Conservation (phyloP, 2,888 invertebrate species). For the Apeira syringaria region DNA sequence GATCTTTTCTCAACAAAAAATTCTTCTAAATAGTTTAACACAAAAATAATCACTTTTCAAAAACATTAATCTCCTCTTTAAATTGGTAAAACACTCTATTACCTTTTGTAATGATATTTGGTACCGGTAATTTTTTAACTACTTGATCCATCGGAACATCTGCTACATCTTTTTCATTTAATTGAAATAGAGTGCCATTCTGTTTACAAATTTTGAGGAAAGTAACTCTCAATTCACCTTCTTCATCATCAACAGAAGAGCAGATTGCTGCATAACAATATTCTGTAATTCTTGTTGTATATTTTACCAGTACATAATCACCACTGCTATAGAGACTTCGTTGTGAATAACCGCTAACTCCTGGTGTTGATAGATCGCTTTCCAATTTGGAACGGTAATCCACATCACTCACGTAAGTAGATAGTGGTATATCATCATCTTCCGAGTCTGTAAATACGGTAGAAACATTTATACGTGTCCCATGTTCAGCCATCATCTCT, state of each 20-base stretch:
- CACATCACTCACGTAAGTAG: slow-evolving; percentile 9
- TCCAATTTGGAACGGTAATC: slow-evolving; percentile 11
- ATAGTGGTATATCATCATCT: slow-evolving; percentile 17
- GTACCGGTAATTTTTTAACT: slow-evolving; percentile 13
- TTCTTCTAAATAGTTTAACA: not conserved
- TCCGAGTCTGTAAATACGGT: slow-evolving; percentile 15
- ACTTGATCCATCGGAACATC: slow-evolving; percentile 31
- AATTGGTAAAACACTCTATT: slow-evolving; percentile 27
- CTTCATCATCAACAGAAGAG: slow-evolving; percentile 9
- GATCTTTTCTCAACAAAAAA: slow-evolving; percentile 3
- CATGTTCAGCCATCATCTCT: slow-evolving; percentile 4
- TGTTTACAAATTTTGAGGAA: slow-evolving; percentile 29
- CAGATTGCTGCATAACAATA: slow-evolving; percentile 29
- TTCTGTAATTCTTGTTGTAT: slow-evolving; percentile 17
- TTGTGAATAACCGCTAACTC: slow-evolving; percentile 18
- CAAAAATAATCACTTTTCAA: slow-evolving; percentile 12
- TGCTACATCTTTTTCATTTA: slow-evolving; percentile 30
- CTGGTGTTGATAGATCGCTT: slow-evolving; percentile 15
- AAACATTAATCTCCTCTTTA: slow-evolving; percentile 16
- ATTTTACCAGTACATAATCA: slow-evolving; percentile 28
- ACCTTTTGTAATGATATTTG: slow-evolving; percentile 24
- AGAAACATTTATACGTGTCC: slow-evolving; percentile 3
- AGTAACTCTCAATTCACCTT: slow-evolving; percentile 18
- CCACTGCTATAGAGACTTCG: slow-evolving; percentile 23
- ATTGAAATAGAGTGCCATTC: slow-evolving; percentile 30